These are phyloP conservation scores for Microcaecilia unicolor DNA, from an alignment of 2,797 vertebrate genomes.

Conservation along the genomic window DNA sequence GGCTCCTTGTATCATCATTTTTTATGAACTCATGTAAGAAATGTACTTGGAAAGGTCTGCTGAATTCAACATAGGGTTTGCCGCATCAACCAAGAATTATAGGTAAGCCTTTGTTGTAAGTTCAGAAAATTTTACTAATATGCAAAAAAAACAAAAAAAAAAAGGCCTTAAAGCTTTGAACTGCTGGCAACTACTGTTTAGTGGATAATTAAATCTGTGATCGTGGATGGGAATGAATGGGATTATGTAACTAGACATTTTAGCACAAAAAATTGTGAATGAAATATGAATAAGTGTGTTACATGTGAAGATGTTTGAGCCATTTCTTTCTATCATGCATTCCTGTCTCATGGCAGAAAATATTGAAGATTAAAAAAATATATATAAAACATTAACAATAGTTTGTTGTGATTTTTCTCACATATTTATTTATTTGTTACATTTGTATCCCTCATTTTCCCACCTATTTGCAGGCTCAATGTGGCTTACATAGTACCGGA, in stretches of 20 bases:
- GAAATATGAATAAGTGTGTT: slow-evolving; percentile 65
- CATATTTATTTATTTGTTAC: too few species aligned
- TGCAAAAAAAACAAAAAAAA: slow-evolving; percentile 62
- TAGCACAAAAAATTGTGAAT: slow-evolving; percentile 63
- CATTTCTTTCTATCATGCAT: slow-evolving; percentile 92
- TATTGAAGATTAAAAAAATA: slow-evolving; percentile 71
- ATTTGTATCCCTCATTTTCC: too few species aligned
- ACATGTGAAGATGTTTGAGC: slow-evolving; percentile 93
- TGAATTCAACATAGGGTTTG: slow-evolving; percentile 51
- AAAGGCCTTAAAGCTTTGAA: slow-evolving; percentile 55
- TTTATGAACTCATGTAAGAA: slow-evolving; percentile 25
- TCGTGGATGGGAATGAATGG: slow-evolving; percentile 57
- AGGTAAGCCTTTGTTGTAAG: slow-evolving; percentile 45
- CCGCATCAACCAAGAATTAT: slow-evolving; percentile 46
- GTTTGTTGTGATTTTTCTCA: slow-evolving; percentile 13
- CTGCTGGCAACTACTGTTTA: slow-evolving; percentile 64
- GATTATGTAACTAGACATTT: slow-evolving; percentile 62
- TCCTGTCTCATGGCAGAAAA: slow-evolving; percentile 89
- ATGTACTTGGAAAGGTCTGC: slow-evolving; percentile 28
- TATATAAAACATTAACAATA: slow-evolving; percentile 59
- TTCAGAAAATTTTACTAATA: slow-evolving; percentile 54
- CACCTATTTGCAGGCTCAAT: too few species aligned
- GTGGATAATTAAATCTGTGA: slow-evolving; percentile 60
- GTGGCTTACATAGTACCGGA: too few species aligned
- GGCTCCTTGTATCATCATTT: slow-evolving; percentile 22